A percentile compares a stretch with the other conserved stretches of the same genome.
Evolutionary conservation across 2,113 vertebrate genomes (phyloP).

Genomic region (Pteropus alecto): DNA sequence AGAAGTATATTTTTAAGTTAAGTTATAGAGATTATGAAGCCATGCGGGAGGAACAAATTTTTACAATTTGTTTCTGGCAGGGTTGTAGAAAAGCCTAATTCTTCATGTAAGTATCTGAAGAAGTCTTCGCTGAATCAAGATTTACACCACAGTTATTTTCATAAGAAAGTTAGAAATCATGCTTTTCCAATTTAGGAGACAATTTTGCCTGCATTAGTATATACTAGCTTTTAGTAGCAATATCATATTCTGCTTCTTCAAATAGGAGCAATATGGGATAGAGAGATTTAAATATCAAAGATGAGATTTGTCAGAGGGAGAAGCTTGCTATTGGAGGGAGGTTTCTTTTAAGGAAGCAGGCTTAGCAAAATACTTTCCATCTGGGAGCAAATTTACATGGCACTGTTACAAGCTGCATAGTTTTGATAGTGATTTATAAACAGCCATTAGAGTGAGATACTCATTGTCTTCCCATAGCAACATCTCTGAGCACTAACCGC

Average conservation of each 20-base stretch:
- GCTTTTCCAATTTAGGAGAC: neutral
- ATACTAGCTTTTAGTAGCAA: neutral
- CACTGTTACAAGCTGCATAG: neutral
- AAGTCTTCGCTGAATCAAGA: neutral
- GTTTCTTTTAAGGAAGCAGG: slow-evolving; percentile 42
- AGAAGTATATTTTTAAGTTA: neutral
- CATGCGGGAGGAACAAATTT: neutral
- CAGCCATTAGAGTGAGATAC: neutral
- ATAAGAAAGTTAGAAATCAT: slow-evolving; percentile 6
- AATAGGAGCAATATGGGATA: neutral
- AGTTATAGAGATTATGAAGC: neutral
- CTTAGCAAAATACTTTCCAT: slow-evolving; percentile 17
- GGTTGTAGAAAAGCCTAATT: neutral
- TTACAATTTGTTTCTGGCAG: neutral
- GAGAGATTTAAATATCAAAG: slow-evolving; percentile 38
- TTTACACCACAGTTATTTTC: neutral
- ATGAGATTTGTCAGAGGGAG: neutral
- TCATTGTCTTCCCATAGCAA: slow-evolving; percentile 27
- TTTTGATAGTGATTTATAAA: slow-evolving; percentile 63
- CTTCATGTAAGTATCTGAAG: neutral
- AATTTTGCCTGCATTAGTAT: neutral
- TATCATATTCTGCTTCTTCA: neutral
- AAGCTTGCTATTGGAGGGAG: neutral
- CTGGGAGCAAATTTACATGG: slow-evolving; percentile 38
- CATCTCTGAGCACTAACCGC: slow-evolving; percentile 62